These are phyloP conservation scores for Exaiptasia diaphana DNA, from an alignment of 64 coral and sea anemone species.

Conservation along the genomic window DNA sequence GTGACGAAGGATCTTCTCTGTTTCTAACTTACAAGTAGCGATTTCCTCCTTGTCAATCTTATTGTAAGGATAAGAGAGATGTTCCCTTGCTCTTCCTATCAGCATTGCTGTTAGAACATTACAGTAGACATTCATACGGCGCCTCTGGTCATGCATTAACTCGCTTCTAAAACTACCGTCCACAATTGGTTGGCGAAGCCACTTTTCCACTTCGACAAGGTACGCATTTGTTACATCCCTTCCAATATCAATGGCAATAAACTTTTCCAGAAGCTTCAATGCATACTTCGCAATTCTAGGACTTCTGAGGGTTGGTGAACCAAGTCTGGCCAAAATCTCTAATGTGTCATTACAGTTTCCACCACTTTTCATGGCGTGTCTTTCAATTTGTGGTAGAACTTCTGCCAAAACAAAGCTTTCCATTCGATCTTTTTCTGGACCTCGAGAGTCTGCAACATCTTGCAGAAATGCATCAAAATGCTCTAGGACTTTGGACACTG, in stretches of 20 bases:
- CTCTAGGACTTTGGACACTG: neutral
- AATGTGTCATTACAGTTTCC: neutral
- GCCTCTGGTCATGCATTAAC: neutral
- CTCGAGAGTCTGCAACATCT: neutral
- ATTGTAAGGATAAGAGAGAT: neutral
- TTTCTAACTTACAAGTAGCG: neutral
- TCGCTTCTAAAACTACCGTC: neutral
- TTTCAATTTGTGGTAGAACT: neutral
- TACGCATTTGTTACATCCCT: neutral
- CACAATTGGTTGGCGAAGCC: neutral
- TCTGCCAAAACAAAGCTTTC: neutral
- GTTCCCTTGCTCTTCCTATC: neutral
- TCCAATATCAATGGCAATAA: neutral
- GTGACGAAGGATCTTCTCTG: neutral
- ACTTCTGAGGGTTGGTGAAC: neutral
- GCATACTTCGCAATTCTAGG: neutral
- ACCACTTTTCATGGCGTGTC: neutral
- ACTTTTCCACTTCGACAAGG: neutral
- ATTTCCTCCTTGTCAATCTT: neutral
- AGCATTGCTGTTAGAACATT: neutral
- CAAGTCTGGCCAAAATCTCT: neutral
- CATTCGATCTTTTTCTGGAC: neutral
- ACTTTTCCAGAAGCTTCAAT: neutral
- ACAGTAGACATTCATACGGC: neutral
- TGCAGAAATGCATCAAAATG: neutral